These are phyloP conservation scores for Symphodus melops DNA, from an alignment of 2,113 vertebrate species.

Conservation along the genomic window DNA sequence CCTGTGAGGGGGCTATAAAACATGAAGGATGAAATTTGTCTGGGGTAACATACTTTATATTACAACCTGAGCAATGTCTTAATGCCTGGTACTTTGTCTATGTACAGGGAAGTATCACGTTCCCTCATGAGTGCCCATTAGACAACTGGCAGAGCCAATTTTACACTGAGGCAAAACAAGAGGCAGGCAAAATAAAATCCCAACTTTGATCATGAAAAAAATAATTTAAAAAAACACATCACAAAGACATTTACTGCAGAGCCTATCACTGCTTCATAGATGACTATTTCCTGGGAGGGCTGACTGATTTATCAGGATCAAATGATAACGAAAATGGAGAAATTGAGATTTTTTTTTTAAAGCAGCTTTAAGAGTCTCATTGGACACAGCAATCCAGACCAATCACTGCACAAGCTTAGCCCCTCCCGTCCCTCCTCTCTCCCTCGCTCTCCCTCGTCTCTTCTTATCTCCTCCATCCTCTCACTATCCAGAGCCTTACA, in stretches of 20 bases:
- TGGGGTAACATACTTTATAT: slow-evolving; percentile 43
- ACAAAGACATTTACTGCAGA: slow-evolving; percentile 58
- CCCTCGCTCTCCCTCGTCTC: slow-evolving; percentile 33
- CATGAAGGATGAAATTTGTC: slow-evolving; percentile 59
- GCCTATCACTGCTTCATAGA: slow-evolving; percentile 50
- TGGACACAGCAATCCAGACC: slow-evolving; percentile 68
- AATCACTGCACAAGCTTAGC: slow-evolving; percentile 69
- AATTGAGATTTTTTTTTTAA: slow-evolving; percentile 75
- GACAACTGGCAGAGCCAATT: slow-evolving; percentile 2
- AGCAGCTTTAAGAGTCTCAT: slow-evolving; percentile 76
- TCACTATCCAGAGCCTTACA: slow-evolving; percentile 26
- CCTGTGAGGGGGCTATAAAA: slow-evolving; percentile 47
- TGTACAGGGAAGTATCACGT: slow-evolving; percentile 4
- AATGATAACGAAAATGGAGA: slow-evolving; percentile 59
- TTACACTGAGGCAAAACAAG: slow-evolving; percentile 29
- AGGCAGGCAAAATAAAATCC: slow-evolving; percentile 29
- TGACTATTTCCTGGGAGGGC: slow-evolving; percentile 55
- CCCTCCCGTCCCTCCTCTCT: slow-evolving; percentile 28
- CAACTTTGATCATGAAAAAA: slow-evolving; percentile 38
- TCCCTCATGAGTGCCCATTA: slow-evolving; percentile 10
- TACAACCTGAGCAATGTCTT: slow-evolving; percentile 41
- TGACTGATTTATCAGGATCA: slow-evolving; percentile 67
- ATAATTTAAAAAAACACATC: not conserved
- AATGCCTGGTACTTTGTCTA: slow-evolving; percentile 20
- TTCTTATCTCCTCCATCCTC: slow-evolving; percentile 39